These are phyloP conservation scores for Elgaria multicarinata DNA, from an alignment of 2,113 vertebrate species.

Conservation along the genomic window DNA sequence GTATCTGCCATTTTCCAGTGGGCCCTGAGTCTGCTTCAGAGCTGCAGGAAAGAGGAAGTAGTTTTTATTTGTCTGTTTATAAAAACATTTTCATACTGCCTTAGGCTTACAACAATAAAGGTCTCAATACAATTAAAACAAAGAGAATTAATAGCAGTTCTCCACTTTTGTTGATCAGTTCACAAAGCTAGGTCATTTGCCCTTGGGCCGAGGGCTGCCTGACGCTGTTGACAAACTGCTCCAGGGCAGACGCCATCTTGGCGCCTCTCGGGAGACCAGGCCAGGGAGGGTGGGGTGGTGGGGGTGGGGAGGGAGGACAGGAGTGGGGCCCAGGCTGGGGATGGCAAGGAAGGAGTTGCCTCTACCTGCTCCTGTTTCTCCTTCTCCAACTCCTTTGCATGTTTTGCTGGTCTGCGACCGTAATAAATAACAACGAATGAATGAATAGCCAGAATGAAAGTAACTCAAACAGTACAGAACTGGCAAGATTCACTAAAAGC, in stretches of 20 bases:
- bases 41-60: background rate
- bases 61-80: too few relatives aligned
- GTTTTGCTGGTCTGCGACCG: too few relatives aligned
- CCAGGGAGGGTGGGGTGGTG: too few relatives aligned
- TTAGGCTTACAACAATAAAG: background rate
- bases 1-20: background rate
- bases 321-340: background rate
- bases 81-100: too few relatives aligned
- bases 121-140: too few relatives aligned
- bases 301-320: background rate
- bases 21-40: background rate
- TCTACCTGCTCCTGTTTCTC: background rate
- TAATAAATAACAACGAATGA: too few relatives aligned
- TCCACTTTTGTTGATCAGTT: constrained; percentile 99
- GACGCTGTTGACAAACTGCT: constrained; percentile 99
- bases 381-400: background rate
- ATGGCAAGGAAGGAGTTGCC: background rate
- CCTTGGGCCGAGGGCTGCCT: constrained; percentile 98
- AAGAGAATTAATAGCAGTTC: constrained; percentile 82
- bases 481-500: background rate
- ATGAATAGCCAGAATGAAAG: too few relatives aligned
- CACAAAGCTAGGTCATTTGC: constrained; percentile 99
- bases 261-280: constrained; percentile 62
- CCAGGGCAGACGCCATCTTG: constrained; percentile 97
- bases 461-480: too few relatives aligned